Evolutionary conservation across 35 echinoderm and acorn worm genomes (phyloP).

Genomic region (Apostichopus californicus): DNA sequence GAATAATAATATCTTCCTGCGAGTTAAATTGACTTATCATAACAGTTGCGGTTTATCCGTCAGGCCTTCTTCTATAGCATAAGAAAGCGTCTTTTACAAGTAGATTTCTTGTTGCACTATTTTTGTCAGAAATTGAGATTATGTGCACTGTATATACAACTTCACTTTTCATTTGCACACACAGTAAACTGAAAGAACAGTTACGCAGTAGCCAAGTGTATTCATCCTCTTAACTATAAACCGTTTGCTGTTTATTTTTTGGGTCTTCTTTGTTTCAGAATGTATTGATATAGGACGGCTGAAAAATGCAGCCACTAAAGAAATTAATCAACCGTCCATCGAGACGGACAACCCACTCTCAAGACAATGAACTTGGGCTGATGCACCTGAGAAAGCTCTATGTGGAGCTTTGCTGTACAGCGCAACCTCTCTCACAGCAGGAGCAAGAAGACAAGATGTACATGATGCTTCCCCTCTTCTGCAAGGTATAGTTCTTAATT

Average conservation of each 20-base stretch:
- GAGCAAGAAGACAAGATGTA: slow-evolving; percentile 99
- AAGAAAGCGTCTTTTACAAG: too few species aligned
- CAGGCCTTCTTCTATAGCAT: too few species aligned
- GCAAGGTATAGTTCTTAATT: slow-evolving; percentile 72
- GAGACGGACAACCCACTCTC: slow-evolving; percentile 56
- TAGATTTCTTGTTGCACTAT: too few species aligned
- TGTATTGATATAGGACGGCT: not conserved
- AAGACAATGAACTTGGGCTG: slow-evolving; percentile 93
- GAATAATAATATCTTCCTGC: too few species aligned
- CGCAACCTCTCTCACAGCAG: slow-evolving; percentile 84
- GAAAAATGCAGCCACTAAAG: slow-evolving; percentile 57
- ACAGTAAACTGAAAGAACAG: not conserved
- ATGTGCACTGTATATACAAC: too few species aligned
- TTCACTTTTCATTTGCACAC: not conserved
- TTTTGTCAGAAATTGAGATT: too few species aligned
- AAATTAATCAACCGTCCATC: slow-evolving; percentile 37
- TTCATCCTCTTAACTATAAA: not conserved
- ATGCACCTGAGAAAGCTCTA: slow-evolving; percentile 97
- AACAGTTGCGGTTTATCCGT: too few species aligned
- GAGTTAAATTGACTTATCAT: too few species aligned
- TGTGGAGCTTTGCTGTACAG: slow-evolving; percentile 94
- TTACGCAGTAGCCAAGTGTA: not conserved
- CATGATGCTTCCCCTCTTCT: slow-evolving; percentile 97
- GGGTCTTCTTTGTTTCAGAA: not conserved
- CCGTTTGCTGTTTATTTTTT: not conserved